These are phyloP conservation scores for Lophochroa leadbeateri DNA, from an alignment of 2,113 vertebrate species.

Conservation along the genomic window DNA sequence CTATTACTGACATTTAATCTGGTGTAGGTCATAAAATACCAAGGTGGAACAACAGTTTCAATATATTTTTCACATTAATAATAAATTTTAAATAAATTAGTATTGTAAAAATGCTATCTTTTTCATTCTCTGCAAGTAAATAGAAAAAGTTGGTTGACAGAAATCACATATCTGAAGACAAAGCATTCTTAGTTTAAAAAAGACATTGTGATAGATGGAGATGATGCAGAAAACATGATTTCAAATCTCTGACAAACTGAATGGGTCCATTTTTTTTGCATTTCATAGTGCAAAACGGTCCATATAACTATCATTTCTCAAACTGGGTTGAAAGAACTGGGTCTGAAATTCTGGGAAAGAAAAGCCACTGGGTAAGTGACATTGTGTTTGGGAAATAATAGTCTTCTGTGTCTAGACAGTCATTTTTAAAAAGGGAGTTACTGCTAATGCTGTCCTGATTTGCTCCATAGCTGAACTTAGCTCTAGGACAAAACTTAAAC, in stretches of 20 bases:
- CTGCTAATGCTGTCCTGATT: not conserved
- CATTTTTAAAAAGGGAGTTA: not conserved
- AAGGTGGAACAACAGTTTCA: constrained; percentile 43
- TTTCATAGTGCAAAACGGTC: not conserved
- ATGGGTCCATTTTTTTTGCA: not conserved
- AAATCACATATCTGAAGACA: not conserved
- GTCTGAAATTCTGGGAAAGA: not conserved
- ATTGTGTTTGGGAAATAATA: not conserved
- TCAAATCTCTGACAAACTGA: not conserved
- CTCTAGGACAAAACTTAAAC: not conserved
- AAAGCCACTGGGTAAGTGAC: not conserved
- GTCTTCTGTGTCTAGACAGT: not conserved
- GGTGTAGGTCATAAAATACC: constrained; percentile 70
- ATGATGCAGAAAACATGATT: not conserved
- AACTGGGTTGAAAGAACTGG: not conserved
- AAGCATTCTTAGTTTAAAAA: not conserved
- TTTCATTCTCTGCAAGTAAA: not conserved
- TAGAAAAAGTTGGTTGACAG: not conserved
- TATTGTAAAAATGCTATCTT: not conserved
- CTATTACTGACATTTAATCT: constrained; percentile 69
- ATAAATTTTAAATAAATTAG: constrained; percentile 49
- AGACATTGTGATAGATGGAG: not conserved
- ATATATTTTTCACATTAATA: constrained; percentile 60
- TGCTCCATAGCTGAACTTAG: not conserved
- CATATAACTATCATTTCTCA: not conserved